A percentile compares a stretch with the other conserved stretches of the same genome.
These are phyloP conservation scores for Tridacna crocea DNA, from an alignment of 2,888 invertebrate genomes.

Conservation along the genomic window DNA sequence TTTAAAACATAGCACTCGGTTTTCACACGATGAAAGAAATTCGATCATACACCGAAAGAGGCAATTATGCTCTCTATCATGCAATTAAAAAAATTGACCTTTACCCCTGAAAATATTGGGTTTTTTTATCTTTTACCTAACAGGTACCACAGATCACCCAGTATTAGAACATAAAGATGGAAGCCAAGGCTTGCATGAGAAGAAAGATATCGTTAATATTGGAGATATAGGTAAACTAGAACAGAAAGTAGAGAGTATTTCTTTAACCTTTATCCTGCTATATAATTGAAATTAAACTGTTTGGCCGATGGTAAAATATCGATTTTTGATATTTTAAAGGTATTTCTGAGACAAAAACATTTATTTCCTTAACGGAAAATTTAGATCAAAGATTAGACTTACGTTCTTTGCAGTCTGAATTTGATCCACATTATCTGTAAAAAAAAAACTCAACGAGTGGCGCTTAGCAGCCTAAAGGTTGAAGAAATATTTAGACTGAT, in stretches of 20 bases:
- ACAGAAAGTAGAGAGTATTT: too few species aligned
- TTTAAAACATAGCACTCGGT: too few species aligned
- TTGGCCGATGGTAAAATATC: background rate
- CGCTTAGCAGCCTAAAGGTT: too few species aligned
- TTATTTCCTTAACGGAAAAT: too few species aligned
- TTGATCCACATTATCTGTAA: too few species aligned
- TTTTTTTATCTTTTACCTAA: background rate
- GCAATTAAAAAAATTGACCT: background rate
- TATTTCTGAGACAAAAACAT: too few species aligned
- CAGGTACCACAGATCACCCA: background rate
- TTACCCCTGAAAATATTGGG: background rate
- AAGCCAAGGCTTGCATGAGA: background rate
- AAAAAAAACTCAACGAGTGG: too few species aligned
- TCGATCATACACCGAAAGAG: too few species aligned
- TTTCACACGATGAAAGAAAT: too few species aligned
- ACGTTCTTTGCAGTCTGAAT: background rate
- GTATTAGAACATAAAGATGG: background rate
- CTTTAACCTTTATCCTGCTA: background rate
- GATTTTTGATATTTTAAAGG: background rate
- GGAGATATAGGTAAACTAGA: background rate
- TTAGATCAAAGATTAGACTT: too few species aligned
- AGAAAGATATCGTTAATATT: background rate
- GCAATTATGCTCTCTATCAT: background rate
- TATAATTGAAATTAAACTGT: background rate
- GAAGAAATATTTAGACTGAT: too few species aligned